Evolutionary conservation across 2,113 vertebrate species (phyloP), one percentile per base, ranked within the genome.

Genomic region (Rhinoderma darwinii): DNA sequence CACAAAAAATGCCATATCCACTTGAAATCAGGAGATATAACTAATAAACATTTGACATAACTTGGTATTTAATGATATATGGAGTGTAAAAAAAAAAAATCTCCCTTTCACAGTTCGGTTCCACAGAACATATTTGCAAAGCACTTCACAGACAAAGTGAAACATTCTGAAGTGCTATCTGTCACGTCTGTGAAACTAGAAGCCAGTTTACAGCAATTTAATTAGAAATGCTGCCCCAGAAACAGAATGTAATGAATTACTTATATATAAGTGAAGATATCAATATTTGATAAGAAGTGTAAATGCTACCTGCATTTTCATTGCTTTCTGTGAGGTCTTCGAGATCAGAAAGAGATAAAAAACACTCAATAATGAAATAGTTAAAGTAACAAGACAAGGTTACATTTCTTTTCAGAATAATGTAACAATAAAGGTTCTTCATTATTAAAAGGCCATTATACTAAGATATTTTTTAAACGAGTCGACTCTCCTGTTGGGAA

Each of bases 191-290:
- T 82, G 86, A 87, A 87, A 87, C 70, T 74, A 73, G 78, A 82
- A 82, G 86, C 68, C 72, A 43, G 78, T 75, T 86, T 87, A 87
- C 68, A 82, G 86, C 78, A 87, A 82, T 82, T 82, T 87, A 87
- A 87, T 87, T 87, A 87, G 86, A 73, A 66, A 82, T 61, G 68
- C 51, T 87, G 86, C 78, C 79, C 86, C 70, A 82, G 86, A 87
- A 87, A 87, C 78, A n/a, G 79, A 74, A 87, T 75, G 86, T 74
- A 75, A 87, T 87, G 68, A 82, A 87, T 82, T 87, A 87, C 86
- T 87, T 87, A 82, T 75, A 82, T 87, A 44, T 87, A 87, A 82
- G 86, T 75, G 41, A 74, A 87, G 78, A 82, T 87, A 87, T 87
- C 50, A 87, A 87, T 87, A 87, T 82, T 87, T 87, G 37, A 87